These are phyloP conservation scores for Argynnis bischoffii DNA, from an alignment of 2,888 invertebrate genomes.

Conservation along the genomic window DNA sequence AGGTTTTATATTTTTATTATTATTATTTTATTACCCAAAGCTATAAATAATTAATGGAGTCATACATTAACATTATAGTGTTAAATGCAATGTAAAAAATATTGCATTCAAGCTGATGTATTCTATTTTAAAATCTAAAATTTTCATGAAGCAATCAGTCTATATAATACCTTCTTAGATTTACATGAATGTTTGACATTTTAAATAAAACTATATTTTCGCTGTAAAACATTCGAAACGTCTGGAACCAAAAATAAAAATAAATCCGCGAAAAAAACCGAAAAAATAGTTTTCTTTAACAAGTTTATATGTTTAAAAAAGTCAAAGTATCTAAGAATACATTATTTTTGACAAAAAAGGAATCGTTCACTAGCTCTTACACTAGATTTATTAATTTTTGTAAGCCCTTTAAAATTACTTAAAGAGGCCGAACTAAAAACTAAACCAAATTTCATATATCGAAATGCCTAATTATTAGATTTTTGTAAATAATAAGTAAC, in stretches of 20 bases:
- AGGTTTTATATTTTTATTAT: not conserved
- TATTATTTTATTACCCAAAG: not conserved
- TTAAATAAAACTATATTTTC: too few relatives aligned
- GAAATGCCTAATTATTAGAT: slow-evolving; percentile 24
- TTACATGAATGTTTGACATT: too few relatives aligned
- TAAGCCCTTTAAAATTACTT: not conserved
- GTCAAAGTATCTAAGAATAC: not conserved
- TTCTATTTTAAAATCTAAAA: too few relatives aligned
- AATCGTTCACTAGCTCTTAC: not conserved
- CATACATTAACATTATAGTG: too few relatives aligned
- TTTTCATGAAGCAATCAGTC: too few relatives aligned
- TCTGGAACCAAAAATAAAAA: too few relatives aligned
- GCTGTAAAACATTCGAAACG: too few relatives aligned
- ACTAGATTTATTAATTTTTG: not conserved
- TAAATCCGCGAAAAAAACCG: too few relatives aligned
- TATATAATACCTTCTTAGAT: too few relatives aligned
- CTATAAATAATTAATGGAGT: too few relatives aligned
- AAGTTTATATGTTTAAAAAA: not conserved
- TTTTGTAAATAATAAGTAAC: slow-evolving; percentile 25
- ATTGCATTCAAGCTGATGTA: too few relatives aligned
- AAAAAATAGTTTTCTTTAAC: not conserved
- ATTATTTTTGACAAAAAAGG: not conserved
- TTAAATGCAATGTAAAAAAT: too few relatives aligned
- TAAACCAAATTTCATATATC: slow-evolving; percentile 11
- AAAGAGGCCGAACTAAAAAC: not conserved